A percentile compares a stretch with the other conserved stretches of the same genome.
These are phyloP conservation scores for Blastobasis lacticolella DNA, from an alignment of 2,888 invertebrate species.

Conservation along the genomic window DNA sequence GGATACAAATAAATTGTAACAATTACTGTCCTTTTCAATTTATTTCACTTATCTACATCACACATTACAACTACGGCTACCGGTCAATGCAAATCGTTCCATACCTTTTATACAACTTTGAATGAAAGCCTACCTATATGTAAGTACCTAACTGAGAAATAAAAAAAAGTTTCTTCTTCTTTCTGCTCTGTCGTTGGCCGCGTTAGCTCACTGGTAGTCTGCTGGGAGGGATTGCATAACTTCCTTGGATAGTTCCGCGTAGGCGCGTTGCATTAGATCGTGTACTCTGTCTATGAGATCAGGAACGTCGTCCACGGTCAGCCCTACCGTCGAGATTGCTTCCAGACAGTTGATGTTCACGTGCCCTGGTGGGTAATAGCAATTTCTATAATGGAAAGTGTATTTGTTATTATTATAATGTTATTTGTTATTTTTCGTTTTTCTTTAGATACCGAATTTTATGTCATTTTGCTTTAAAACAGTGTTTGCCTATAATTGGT, in stretches of 20 bases:
- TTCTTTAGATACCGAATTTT: too few relatives aligned
- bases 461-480: too few relatives aligned
- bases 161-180: not conserved
- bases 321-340: constrained; percentile 47
- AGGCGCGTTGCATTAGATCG: constrained; percentile 36
- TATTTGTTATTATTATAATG: too few relatives aligned
- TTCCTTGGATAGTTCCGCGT: constrained; percentile 39
- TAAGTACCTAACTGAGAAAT: too few relatives aligned
- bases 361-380: constrained; percentile 42
- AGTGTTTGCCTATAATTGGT: too few relatives aligned
- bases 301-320: constrained; percentile 42
- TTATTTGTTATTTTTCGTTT: too few relatives aligned
- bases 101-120: not conserved
- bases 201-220: constrained; percentile 9
- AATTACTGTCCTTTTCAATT: too few relatives aligned
- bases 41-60: too few relatives aligned
- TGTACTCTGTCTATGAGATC: constrained; percentile 44
- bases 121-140: too few relatives aligned
- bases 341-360: constrained; percentile 63
- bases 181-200: not conserved
- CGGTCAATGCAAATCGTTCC: not conserved
- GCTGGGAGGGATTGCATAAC: constrained; percentile 22
- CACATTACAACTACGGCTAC: not conserved
- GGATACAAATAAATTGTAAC: too few relatives aligned
- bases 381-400: not conserved